Conservation (phyloP, 2,113 vertebrate genomes). For the Dicaeum eximium region DNA sequence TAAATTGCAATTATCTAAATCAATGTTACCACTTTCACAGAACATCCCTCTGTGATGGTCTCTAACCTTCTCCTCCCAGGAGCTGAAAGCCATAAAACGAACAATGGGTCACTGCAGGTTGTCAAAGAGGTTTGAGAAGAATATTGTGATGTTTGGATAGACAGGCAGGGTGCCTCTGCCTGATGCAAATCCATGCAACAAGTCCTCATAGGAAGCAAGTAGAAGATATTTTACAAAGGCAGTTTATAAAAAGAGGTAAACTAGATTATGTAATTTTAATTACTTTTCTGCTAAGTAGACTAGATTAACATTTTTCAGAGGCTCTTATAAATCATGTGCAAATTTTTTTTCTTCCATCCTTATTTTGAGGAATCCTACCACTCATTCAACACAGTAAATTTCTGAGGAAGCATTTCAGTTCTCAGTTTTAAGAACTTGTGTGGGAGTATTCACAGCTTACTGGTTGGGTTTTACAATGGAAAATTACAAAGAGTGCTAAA, state of each 20-base stretch:
- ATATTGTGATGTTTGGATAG: not conserved
- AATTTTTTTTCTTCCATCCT: not conserved
- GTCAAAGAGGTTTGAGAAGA: not conserved
- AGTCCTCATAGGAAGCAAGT: not conserved
- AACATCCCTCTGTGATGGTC: not conserved
- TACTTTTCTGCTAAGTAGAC: not conserved
- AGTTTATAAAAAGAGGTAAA: not conserved
- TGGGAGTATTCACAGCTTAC: not conserved
- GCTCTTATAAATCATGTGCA: not conserved
- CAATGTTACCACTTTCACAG: not conserved
- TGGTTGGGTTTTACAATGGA: not conserved
- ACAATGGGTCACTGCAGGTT: not conserved
- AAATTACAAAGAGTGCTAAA: not conserved
- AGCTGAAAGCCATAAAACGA: not conserved
- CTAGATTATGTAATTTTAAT: not conserved
- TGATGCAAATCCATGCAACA: not conserved
- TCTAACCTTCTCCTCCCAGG: not conserved
- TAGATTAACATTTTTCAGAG: not conserved
- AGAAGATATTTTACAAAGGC: not conserved
- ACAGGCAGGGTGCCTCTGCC: not conserved
- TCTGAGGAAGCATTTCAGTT: not conserved
- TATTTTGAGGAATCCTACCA: not conserved
- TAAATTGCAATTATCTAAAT: not conserved
- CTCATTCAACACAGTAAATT: not conserved
- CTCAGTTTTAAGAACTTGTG: not conserved